These are phyloP conservation scores for Pygathrix nemaeus DNA, from an alignment of 2,113 vertebrate genomes.

Conservation along the genomic window DNA sequence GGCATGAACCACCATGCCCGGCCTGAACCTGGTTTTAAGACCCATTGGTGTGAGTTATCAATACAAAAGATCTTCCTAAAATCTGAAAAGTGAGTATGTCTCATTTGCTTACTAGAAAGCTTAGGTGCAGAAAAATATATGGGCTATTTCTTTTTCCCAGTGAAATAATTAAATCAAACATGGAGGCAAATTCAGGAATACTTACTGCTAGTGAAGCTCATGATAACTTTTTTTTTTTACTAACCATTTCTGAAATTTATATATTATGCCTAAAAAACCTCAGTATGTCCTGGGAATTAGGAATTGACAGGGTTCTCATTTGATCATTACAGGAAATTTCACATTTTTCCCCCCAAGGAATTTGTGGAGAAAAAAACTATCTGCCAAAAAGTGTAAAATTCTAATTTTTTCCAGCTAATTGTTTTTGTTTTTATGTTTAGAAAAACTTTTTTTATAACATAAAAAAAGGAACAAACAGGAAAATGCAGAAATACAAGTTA, in stretches of 20 bases:
- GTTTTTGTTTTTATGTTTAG: constrained; percentile 54
- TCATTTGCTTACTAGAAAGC: constrained; percentile 26
- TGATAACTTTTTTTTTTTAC: neutral
- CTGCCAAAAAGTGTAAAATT: neutral
- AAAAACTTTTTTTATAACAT: neutral
- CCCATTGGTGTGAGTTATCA: constrained; percentile 24
- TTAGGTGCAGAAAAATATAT: constrained; percentile 12
- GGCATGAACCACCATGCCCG: too few species aligned
- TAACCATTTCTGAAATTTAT: constrained; percentile 51
- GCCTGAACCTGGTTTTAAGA: constrained; percentile 22
- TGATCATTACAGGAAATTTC: constrained; percentile 51
- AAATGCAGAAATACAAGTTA: constrained; percentile 18
- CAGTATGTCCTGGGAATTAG: constrained; percentile 51
- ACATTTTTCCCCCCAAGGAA: neutral
- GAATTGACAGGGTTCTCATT: constrained; percentile 49
- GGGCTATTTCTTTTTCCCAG: neutral
- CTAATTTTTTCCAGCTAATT: neutral
- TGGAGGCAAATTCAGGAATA: neutral
- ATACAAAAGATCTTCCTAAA: constrained; percentile 27
- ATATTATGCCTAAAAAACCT: constrained; percentile 42
- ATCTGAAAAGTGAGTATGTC: constrained; percentile 39
- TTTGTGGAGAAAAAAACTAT: constrained; percentile 41
- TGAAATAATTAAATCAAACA: constrained; percentile 23
- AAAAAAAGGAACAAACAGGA: constrained; percentile 12
- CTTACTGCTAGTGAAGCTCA: neutral